Conservation (phyloP, 2,113 vertebrate species). For the Lycaon pictus region DNA sequence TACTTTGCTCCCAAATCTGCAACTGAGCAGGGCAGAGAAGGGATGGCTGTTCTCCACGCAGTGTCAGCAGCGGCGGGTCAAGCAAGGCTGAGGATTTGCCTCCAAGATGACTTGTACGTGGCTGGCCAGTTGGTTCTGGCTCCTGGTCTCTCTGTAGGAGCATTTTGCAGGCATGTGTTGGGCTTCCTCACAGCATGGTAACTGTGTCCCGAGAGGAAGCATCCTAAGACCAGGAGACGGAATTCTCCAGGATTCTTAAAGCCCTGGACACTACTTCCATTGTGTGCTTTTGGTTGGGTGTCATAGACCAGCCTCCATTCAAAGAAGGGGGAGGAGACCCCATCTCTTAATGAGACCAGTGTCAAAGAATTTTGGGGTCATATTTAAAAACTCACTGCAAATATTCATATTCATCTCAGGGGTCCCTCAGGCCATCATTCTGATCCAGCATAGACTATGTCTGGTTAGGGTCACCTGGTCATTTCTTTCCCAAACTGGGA, state of each 20-base stretch:
- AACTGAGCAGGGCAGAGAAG: not conserved
- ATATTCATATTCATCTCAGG: not conserved
- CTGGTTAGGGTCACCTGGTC: not conserved
- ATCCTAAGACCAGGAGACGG: not conserved
- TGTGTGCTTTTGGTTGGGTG: too few relatives aligned
- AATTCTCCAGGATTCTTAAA: not conserved
- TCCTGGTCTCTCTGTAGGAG: not conserved
- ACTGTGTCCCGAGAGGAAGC: not conserved
- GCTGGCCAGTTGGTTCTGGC: not conserved
- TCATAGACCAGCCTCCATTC: not conserved
- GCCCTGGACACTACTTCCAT: not conserved
- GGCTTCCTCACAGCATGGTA: not conserved
- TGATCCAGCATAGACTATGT: not conserved
- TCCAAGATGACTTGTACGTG: not conserved
- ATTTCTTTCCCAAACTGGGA: not conserved
- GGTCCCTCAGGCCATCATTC: not conserved
- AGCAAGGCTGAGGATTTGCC: not conserved
- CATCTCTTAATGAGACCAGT: not conserved
- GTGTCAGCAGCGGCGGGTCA: not conserved
- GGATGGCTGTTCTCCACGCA: not conserved
- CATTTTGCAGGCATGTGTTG: not conserved
- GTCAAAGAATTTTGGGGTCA: not conserved
- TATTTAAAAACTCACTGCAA: not conserved
- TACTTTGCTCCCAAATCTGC: not conserved
- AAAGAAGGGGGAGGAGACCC: not conserved